Evolutionary conservation across 2,113 vertebrate species (phyloP), one percentile per base, ranked within the genome.

Genomic region (Campylomormyrus tamandua): DNA sequence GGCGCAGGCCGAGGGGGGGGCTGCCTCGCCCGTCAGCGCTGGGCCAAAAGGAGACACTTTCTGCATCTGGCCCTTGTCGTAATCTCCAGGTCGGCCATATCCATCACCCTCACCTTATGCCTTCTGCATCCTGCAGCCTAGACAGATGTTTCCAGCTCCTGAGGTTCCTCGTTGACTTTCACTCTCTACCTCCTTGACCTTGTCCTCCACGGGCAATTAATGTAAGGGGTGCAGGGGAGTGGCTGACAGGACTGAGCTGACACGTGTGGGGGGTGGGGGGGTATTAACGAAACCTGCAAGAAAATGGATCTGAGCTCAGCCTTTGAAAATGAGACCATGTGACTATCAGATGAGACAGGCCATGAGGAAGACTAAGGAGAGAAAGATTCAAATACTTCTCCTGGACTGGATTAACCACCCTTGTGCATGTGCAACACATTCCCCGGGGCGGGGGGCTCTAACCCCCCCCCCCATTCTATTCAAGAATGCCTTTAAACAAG

Each of bases 71-170:
- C 27, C 31, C n/a, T 48, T 15, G 48, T 50, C 46, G 17, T 70
- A 4, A n/a, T 83, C 17, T 31, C 7, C 19, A 35, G 46, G 31
- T 1, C 19, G 3, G 31, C 0, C 35, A 4, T 3, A 89, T 80
- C 48, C 46, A 80, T 83, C 45, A 80, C 70, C 27, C 15, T 35
- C 27, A 49, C 66, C 66, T 70, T 74, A 70, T 42, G 70, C 17
- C 11, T 52, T 17, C 46, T n/a, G 35, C n/a, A 15, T 80, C 88
- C 62, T 17, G 88, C 48, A 10, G 46, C 27, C 24, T 13, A 6
- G 9, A 31, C 88, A 89, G 88, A 89, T 89, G 88, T 89, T 89
- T 83, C 48, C 21, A 56, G 27, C 27, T 52, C 50, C 46, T 42
- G 66, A 89, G 52, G 3, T 31, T 56, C 17, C 27, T 80, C 49